phyloP scores from a whole-genome alignment of 2,888 invertebrate species.

The Pelosia muscerda region DNA sequence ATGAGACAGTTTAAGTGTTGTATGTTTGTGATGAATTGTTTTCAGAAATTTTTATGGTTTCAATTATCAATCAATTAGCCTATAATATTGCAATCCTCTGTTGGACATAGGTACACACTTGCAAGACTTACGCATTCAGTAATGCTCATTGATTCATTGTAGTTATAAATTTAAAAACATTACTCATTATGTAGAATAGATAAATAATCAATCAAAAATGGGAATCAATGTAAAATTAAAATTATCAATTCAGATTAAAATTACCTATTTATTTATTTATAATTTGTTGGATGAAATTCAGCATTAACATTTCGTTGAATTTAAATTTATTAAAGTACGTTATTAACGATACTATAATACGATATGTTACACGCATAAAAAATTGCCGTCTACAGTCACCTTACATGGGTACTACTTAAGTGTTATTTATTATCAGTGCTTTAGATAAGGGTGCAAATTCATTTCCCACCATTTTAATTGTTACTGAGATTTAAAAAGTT shows the following conservation, averaged over 20 bases:
- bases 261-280: not conserved
- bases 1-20: too few species aligned
- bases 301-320: not conserved
- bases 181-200: too few species aligned
- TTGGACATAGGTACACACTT: too few species aligned
- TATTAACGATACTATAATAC: not conserved
- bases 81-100: too few species aligned
- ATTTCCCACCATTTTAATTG: not conserved
- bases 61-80: too few species aligned
- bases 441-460: not conserved
- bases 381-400: too few species aligned
- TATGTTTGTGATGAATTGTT: too few species aligned
- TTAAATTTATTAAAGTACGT: not conserved
- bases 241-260: not conserved
- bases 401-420: too few species aligned
- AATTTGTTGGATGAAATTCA: slow-evolving; percentile 1
- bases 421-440: not conserved
- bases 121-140: too few species aligned
- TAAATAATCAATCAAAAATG: not conserved
- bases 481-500: not conserved
- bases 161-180: not conserved
- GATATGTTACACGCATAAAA: too few species aligned
- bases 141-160: too few species aligned
- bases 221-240: not conserved
- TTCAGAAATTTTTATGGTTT: too few species aligned